Conservation (phyloP, 2,888 invertebrate species). For the Eurois occulta region DNA sequence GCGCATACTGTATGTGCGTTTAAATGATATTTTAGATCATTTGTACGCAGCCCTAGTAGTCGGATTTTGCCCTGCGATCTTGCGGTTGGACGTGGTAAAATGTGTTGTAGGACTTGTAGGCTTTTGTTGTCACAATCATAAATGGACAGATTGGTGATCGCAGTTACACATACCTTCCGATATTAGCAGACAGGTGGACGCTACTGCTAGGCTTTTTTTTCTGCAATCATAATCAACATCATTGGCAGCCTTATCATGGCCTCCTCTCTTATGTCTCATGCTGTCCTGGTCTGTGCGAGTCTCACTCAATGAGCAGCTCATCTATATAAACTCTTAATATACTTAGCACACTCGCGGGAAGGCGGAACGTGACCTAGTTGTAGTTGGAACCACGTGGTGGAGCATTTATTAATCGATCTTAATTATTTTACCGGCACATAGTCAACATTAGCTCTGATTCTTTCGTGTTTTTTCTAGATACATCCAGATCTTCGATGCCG, state of each 20-base stretch:
- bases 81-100: not conserved
- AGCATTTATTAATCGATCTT: conserved; percentile 20
- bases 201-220: not conserved
- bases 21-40: not conserved
- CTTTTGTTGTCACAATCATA: not conserved
- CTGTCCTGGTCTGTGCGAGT: not conserved
- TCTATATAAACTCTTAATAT: not conserved
- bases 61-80: conserved; percentile 8
- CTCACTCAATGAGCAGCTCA: not conserved
- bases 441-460: not conserved
- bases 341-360: not conserved
- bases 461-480: not conserved
- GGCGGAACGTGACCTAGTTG: conserved; percentile 21
- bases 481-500: not conserved
- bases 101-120: not conserved
- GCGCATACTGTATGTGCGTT: conserved; percentile 8
- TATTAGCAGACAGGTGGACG: not conserved
- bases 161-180: not conserved
- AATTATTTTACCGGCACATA: not conserved
- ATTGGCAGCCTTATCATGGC: not conserved
- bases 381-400: not conserved
- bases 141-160: not conserved
- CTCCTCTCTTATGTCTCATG: not conserved
- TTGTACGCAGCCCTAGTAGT: conserved; percentile 9
- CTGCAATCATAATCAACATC: not conserved